A percentile compares a stretch with the other conserved stretches of the same genome.
Evolutionary conservation across 1,140 invertebrate species (phyloP).

Genomic region (Ceratitis capitata): DNA sequence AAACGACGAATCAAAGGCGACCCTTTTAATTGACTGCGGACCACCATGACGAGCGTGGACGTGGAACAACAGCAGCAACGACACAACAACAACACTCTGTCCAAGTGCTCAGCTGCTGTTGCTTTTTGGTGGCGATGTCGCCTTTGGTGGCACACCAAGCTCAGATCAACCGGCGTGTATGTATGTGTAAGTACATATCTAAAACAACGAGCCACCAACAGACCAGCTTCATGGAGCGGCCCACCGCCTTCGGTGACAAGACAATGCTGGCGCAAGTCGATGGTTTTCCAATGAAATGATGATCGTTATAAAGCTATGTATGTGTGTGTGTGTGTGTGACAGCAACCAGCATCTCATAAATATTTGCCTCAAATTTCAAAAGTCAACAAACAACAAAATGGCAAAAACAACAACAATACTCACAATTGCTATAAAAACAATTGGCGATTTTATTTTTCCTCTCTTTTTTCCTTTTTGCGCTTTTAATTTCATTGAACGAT

Average conservation of each 20-base stretch:
- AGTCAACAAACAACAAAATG: not conserved
- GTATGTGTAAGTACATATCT: not conserved
- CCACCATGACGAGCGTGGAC: slow-evolving; percentile 14
- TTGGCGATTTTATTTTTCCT: not conserved
- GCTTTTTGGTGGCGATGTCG: slow-evolving; percentile 25
- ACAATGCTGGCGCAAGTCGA: slow-evolving; percentile 1
- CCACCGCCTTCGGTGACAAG: slow-evolving; percentile 30
- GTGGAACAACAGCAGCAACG: not conserved
- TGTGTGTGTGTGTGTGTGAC: not conserved
- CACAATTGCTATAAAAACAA: not conserved
- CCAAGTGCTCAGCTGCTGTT: too few species aligned
- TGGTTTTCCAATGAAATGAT: slow-evolving; percentile 32
- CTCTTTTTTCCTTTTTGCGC: not conserved
- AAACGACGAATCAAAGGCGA: slow-evolving; percentile 37
- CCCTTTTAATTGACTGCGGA: slow-evolving; percentile 36
- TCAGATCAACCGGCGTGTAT: not conserved
- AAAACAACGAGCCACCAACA: not conserved
- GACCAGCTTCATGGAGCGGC: not conserved
- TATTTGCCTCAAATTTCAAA: not conserved
- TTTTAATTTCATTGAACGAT: not conserved
- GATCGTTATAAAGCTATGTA: slow-evolving; percentile 30
- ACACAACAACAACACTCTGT: not conserved
- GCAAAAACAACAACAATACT: not conserved
- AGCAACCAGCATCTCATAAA: slow-evolving; percentile 10
- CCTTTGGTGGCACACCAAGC: not conserved